Conservation (phyloP, 1,140 invertebrate genomes). For the Drosophila tani region DNA sequence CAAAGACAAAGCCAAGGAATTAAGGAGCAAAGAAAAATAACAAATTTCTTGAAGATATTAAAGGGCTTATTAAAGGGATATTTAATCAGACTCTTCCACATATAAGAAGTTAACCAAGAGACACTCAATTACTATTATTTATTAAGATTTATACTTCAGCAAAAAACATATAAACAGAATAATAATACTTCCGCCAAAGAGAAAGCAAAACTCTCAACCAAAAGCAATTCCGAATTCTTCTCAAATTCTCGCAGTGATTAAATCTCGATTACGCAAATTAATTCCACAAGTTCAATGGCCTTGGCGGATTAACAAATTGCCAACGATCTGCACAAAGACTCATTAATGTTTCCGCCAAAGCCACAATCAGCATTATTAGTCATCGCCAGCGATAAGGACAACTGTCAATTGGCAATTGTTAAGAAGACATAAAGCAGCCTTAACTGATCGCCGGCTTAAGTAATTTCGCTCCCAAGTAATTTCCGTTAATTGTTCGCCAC, state of each 20-base stretch:
- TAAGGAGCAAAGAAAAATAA: too few relatives aligned
- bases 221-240: neutral
- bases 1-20: neutral
- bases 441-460: constrained; percentile 28
- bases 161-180: neutral
- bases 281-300: constrained; percentile 10
- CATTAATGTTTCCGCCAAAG: constrained; percentile 10
- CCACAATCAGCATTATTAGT: constrained; percentile 6
- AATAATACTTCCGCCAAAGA: neutral
- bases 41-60: too few relatives aligned
- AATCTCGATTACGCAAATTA: constrained; percentile 1
- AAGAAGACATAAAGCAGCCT: neutral
- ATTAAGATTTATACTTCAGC: neutral
- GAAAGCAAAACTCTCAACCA: too few relatives aligned
- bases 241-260: neutral
- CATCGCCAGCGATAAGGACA: constrained; percentile 12
- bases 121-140: neutral
- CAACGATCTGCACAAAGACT: constrained; percentile 12
- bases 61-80: too few relatives aligned
- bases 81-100: too few relatives aligned
- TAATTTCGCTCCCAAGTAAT: constrained; percentile 20
- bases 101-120: neutral
- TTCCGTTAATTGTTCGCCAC: constrained; percentile 30
- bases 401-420: constrained; percentile 23
- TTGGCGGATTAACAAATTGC: neutral